phyloP scores from a whole-genome alignment of 1,140 invertebrate genomes.

The Gonatopus flavifemur region DNA sequence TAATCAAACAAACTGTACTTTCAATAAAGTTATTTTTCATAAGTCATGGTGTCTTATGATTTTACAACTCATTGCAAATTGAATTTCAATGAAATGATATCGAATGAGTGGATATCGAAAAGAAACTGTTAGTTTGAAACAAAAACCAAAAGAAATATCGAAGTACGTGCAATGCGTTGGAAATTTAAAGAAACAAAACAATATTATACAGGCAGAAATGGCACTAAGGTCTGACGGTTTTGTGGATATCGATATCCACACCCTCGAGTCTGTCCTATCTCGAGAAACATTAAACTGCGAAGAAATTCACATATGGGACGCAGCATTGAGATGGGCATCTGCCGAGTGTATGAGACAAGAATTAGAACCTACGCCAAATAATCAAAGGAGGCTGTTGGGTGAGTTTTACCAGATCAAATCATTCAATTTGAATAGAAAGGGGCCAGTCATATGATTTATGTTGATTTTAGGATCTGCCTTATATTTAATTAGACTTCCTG shows the following conservation, averaged over 20 bases:
- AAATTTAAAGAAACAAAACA: too few relatives aligned
- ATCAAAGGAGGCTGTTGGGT: slow-evolving; percentile 55
- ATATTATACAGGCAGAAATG: slow-evolving; percentile 82
- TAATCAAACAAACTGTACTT: too few relatives aligned
- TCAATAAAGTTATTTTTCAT: neutral
- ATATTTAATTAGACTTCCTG: slow-evolving; percentile 84
- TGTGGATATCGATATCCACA: slow-evolving; percentile 87
- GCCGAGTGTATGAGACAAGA: slow-evolving; percentile 82
- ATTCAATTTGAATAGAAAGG: neutral
- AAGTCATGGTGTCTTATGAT: neutral
- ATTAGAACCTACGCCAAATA: slow-evolving; percentile 71
- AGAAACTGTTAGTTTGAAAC: too few relatives aligned
- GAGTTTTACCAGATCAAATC: slow-evolving; percentile 12
- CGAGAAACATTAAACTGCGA: slow-evolving; percentile 90
- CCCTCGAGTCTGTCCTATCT: slow-evolving; percentile 82
- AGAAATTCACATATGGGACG: slow-evolving; percentile 86
- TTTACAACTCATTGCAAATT: neutral
- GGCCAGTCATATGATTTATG: neutral
- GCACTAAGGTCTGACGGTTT: slow-evolving; percentile 91
- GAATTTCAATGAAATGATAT: neutral
- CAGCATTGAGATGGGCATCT: slow-evolving; percentile 85
- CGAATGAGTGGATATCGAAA: too few relatives aligned
- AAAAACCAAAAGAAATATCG: too few relatives aligned
- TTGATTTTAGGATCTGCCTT: slow-evolving; percentile 72
- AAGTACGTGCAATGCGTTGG: too few relatives aligned